Conservation (phyloP, 92 coral and sea anemone species). For the Epizoanthus illoricatus region DNA sequence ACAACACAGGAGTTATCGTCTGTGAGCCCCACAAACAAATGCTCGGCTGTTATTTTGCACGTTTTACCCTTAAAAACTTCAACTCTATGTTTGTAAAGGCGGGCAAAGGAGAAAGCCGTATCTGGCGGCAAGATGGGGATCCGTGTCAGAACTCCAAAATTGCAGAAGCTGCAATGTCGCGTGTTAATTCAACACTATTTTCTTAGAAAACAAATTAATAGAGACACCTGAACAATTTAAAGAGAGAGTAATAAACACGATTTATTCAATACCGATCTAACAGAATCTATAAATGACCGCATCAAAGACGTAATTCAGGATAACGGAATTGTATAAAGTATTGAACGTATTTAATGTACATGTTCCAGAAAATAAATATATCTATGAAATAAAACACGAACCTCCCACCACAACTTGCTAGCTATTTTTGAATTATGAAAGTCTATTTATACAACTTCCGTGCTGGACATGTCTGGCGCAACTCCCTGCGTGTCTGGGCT, state of each 20-base stretch:
- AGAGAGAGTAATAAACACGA: constrained; percentile 43
- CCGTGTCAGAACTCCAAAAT: constrained; percentile 49
- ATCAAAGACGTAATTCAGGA: constrained; percentile 33
- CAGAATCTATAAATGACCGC: constrained; percentile 42
- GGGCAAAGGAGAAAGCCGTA: constrained; percentile 27
- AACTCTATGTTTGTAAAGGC: constrained; percentile 30
- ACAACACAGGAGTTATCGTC: constrained; percentile 44
- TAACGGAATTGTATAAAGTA: constrained; percentile 43
- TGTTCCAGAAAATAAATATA: background rate
- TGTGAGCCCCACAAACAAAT: constrained; percentile 45
- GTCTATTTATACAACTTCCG: too few relatives aligned
- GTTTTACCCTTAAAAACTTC: constrained; percentile 11
- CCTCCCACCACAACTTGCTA: too few relatives aligned
- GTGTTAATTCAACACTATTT: constrained; percentile 21
- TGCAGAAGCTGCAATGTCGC: constrained; percentile 21
- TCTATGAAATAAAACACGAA: too few relatives aligned
- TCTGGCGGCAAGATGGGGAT: constrained; percentile 53
- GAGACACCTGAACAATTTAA: constrained; percentile 41
- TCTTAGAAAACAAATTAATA: constrained; percentile 6
- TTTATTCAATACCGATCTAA: constrained; percentile 21
- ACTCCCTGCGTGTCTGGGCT: too few relatives aligned
- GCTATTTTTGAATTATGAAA: too few relatives aligned
- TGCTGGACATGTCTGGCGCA: too few relatives aligned
- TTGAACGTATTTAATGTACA: constrained; percentile 6
- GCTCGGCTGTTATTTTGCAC: constrained; percentile 38